A percentile compares a stretch with the other conserved stretches of the same genome.
Conservation (phyloP, 2,888 invertebrate genomes). For the Smittia aterrima region DNA sequence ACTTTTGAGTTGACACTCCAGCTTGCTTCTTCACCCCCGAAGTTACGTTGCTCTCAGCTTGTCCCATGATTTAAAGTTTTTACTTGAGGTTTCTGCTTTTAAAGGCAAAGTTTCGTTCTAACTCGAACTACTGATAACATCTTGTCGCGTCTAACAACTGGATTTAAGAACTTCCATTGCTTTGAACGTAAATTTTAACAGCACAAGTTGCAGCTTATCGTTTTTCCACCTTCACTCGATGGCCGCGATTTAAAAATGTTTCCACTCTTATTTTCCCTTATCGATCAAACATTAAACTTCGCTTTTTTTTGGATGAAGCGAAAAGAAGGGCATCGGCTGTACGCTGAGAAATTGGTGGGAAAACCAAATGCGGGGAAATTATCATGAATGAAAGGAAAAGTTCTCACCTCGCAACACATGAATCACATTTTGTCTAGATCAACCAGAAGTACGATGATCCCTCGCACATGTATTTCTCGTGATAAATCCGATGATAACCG, state of each 20-base stretch:
- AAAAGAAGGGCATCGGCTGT: neutral
- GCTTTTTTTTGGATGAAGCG: neutral
- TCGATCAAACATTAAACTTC: constrained; percentile 19
- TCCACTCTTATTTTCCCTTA: constrained; percentile 7
- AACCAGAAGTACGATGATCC: too few relatives aligned
- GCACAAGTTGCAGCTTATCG: neutral
- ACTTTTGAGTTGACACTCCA: constrained; percentile 74
- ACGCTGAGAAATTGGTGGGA: neutral
- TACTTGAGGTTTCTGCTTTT: neutral
- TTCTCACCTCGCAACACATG: too few relatives aligned
- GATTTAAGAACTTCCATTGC: constrained; percentile 1
- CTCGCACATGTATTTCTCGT: too few relatives aligned
- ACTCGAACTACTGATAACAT: constrained; percentile 2
- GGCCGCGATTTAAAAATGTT: neutral
- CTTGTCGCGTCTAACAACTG: neutral
- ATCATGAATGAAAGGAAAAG: too few relatives aligned
- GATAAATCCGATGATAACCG: too few relatives aligned
- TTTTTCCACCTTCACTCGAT: neutral
- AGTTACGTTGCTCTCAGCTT: constrained; percentile 85
- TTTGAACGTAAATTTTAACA: neutral
- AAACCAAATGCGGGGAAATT: too few relatives aligned
- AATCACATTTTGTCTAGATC: too few relatives aligned
- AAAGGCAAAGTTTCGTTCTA: neutral
- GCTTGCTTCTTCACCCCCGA: constrained; percentile 96
- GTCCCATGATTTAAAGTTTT: constrained; percentile 61